Evolutionary conservation across 2,797 vertebrate species (phyloP).

Genomic region (Hylomyscus alleni): DNA sequence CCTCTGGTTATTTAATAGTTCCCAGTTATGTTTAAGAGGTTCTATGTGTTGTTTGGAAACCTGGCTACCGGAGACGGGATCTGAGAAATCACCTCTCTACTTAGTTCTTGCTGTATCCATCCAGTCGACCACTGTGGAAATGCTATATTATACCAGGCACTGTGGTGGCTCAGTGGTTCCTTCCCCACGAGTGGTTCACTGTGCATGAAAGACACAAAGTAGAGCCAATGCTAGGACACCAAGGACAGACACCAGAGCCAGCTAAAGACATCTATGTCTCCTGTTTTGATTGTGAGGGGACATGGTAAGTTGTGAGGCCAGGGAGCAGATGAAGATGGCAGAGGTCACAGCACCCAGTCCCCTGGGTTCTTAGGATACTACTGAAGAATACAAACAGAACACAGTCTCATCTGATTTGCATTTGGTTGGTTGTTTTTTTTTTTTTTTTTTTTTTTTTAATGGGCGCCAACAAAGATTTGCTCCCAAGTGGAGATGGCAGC

Average conservation of each 20-base stretch:
- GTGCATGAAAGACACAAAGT: not conserved
- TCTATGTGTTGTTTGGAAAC: not conserved
- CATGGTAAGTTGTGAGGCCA: not conserved
- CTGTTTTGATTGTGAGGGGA: not conserved
- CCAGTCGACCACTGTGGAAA: not conserved
- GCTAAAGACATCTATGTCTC: not conserved
- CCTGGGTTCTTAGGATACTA: not conserved
- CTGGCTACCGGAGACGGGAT: not conserved
- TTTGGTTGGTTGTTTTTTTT: not conserved
- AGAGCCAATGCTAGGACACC: fast-evolving
- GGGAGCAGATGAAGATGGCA: not conserved
- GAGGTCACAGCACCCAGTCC: not conserved
- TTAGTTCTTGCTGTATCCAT: not conserved
- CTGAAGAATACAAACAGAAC: not conserved
- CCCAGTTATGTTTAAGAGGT: not conserved
- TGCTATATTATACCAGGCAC: no score
- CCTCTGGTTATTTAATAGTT: not conserved
- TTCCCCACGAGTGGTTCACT: not conserved
- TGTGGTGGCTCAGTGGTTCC: not conserved
- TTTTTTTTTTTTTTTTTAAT: not conserved
- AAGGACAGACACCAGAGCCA: not conserved
- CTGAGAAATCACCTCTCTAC: not conserved
- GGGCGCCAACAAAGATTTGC: not conserved
- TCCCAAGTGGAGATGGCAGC: not conserved
- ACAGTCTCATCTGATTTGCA: not conserved